These are phyloP conservation scores for Bellardia pandia DNA, from an alignment of 2,888 invertebrate species.

Conservation along the genomic window DNA sequence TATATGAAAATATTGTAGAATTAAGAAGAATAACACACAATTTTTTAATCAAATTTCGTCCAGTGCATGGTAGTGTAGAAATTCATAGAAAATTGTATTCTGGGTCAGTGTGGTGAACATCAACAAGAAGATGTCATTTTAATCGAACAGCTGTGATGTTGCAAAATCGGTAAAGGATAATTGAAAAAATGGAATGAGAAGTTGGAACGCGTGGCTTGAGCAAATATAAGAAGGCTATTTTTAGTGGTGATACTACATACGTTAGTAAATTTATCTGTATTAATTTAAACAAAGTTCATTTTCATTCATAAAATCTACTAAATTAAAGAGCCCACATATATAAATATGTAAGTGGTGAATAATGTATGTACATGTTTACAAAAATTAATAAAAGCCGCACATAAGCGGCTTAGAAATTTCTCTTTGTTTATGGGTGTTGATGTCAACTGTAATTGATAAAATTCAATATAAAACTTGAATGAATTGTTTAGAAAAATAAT, in stretches of 20 bases:
- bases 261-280: constrained; percentile 10
- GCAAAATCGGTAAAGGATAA: constrained; percentile 54
- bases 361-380: neutral
- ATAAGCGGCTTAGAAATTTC: constrained; percentile 6
- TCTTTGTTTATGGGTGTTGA: constrained; percentile 22
- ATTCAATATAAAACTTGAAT: constrained; percentile 56
- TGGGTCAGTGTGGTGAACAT: constrained; percentile 30
- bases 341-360: neutral
- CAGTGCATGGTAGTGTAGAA: too few species aligned
- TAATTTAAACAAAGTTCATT: neutral
- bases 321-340: neutral
- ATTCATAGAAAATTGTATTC: neutral
- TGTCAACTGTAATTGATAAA: constrained; percentile 38
- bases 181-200: constrained; percentile 24
- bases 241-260: neutral
- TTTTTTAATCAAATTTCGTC: too few species aligned
- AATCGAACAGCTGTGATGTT: constrained; percentile 26
- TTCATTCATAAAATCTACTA: constrained; percentile 10
- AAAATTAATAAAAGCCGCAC: constrained; percentile 13
- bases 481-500: constrained; percentile 35
- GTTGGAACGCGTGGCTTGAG: constrained; percentile 48
- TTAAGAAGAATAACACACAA: too few species aligned
- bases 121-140: constrained; percentile 9
- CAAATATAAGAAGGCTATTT: neutral
- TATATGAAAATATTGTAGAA: too few species aligned